These are phyloP conservation scores for Physocephala rufipes DNA, from an alignment of 2,888 invertebrate species.

Conservation along the genomic window DNA sequence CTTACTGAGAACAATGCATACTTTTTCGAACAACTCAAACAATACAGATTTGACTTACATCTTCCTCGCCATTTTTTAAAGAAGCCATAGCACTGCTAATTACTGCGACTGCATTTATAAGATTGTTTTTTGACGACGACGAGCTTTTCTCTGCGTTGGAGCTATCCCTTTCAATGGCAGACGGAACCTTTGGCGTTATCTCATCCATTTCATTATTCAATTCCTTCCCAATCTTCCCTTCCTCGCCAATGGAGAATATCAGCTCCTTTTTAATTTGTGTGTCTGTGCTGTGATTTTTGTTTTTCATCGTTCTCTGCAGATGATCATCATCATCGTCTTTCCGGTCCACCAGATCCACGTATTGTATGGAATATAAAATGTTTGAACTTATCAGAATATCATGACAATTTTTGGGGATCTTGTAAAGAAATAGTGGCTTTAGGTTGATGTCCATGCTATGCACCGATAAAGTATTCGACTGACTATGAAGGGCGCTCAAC, in stretches of 20 bases:
- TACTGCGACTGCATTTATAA: slow-evolving; percentile 62
- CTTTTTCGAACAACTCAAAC: too few relatives aligned
- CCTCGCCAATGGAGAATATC: slow-evolving; percentile 7
- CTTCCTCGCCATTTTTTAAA: slow-evolving; percentile 60
- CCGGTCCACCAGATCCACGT: slow-evolving; percentile 63
- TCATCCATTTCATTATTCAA: slow-evolving; percentile 18
- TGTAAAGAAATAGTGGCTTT: slow-evolving; percentile 75
- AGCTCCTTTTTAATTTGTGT: slow-evolving; percentile 42
- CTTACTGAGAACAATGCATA: too few relatives aligned
- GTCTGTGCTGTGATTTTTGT: slow-evolving; percentile 43
- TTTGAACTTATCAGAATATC: slow-evolving; percentile 75
- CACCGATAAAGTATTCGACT: slow-evolving; percentile 66
- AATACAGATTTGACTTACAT: too few relatives aligned
- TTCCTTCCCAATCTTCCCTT: slow-evolving; percentile 25
- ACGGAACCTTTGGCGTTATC: background rate
- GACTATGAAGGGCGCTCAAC: slow-evolving; percentile 63
- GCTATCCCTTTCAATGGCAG: slow-evolving; percentile 43
- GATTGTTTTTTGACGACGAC: slow-evolving; percentile 45
- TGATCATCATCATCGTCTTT: slow-evolving; percentile 53
- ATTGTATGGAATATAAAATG: slow-evolving; percentile 71
- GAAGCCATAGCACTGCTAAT: slow-evolving; percentile 66
- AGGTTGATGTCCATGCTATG: slow-evolving; percentile 74
- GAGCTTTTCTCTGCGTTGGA: slow-evolving; percentile 45
- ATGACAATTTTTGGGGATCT: slow-evolving; percentile 72
- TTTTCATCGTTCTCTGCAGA: slow-evolving; percentile 45